Percentiles rank a stretch among this genome's conserved stretches.
Evolutionary conservation across 2,113 vertebrate species (phyloP).

Genomic region (Neotoma lepida): DNA sequence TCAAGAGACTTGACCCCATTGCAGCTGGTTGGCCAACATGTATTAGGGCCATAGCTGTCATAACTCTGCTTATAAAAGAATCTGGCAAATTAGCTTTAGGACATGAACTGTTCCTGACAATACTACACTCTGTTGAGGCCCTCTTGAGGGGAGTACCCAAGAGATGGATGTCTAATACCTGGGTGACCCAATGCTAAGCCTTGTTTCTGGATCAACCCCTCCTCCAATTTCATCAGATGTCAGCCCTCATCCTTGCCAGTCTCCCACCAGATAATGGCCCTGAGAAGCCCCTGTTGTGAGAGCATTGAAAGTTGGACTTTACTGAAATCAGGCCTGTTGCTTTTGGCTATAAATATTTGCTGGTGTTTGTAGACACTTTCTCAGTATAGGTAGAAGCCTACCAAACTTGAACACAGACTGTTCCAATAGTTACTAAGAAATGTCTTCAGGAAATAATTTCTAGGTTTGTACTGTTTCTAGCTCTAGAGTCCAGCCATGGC

Average conservation of each 20-base stretch:
- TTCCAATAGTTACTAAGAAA: too few species aligned
- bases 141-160: not conserved
- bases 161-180: not conserved
- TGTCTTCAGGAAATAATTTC: too few species aligned
- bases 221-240: not conserved
- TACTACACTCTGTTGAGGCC: not conserved
- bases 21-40: not conserved
- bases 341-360: too few species aligned
- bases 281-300: too few species aligned
- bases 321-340: too few species aligned
- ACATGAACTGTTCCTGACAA: not conserved
- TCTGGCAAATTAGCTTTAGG: not conserved
- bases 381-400: too few species aligned
- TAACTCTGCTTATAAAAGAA: not conserved
- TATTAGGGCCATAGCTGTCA: not conserved
- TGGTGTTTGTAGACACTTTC: too few species aligned
- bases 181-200: not conserved
- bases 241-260: not conserved
- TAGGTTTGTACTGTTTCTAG: too few species aligned
- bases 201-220: not conserved
- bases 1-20: not conserved
- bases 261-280: not conserved
- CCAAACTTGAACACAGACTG: too few species aligned
- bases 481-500: too few species aligned
- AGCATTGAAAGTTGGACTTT: too few species aligned